Percentiles rank a stretch among this genome's conserved stretches.
Evolutionary conservation across 2,888 invertebrate genomes (phyloP).

Genomic region (Autographa pulchrina): DNA sequence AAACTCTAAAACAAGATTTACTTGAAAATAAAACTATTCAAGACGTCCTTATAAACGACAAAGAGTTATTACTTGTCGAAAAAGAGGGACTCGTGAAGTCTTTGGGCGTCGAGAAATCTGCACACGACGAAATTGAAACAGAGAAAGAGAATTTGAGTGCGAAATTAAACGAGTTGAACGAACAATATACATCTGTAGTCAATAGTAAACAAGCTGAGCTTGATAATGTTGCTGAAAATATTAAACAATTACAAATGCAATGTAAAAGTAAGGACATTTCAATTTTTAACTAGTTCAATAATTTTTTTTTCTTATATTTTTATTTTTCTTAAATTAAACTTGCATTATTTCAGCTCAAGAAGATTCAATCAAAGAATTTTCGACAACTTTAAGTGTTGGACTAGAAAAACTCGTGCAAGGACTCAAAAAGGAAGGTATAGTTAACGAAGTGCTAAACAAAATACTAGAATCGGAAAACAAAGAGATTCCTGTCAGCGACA

Average conservation of each 20-base stretch:
- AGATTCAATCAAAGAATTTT: constrained; percentile 53
- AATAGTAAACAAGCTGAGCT: constrained; percentile 58
- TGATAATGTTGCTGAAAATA: constrained; percentile 50
- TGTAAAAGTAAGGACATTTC: constrained; percentile 63
- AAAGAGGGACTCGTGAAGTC: constrained; percentile 57
- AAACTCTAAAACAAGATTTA: constrained; percentile 40
- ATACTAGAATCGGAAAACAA: constrained; percentile 37
- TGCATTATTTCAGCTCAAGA: constrained; percentile 52
- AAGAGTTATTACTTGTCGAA: constrained; percentile 52
- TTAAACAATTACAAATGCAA: constrained; percentile 60
- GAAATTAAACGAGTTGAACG: constrained; percentile 56
- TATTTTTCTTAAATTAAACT: background rate
- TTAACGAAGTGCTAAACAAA: constrained; percentile 60
- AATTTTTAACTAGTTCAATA: background rate
- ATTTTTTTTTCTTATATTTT: background rate
- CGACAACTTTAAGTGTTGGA: constrained; percentile 56
- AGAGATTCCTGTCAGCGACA: constrained; percentile 44
- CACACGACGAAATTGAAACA: constrained; percentile 58
- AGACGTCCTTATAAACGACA: constrained; percentile 53
- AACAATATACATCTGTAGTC: constrained; percentile 50
- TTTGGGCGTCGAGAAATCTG: constrained; percentile 61
- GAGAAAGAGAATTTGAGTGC: constrained; percentile 58
- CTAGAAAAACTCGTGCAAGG: constrained; percentile 61
- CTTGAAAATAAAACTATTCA: constrained; percentile 36
- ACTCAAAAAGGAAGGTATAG: constrained; percentile 56